phyloP scores from a whole-genome alignment of 2,113 vertebrate species.

The Barnardius zonarius region DNA sequence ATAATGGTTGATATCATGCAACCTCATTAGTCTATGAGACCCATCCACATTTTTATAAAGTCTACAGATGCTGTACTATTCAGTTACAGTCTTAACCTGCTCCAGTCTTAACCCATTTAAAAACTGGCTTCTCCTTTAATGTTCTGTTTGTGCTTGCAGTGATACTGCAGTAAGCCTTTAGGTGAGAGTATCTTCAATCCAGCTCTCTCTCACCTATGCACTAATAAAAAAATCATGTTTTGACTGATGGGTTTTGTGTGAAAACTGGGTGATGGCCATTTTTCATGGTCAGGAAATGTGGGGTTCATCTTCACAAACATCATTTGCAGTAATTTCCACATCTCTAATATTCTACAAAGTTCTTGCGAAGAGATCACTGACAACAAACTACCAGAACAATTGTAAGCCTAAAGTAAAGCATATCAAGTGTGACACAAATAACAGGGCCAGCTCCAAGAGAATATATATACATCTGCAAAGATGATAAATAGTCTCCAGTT shows the following conservation, averaged over 20 bases:
- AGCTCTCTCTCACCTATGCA: not conserved
- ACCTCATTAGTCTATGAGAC: not conserved
- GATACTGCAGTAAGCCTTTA: not conserved
- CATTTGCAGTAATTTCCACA: not conserved
- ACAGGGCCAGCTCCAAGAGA: not conserved
- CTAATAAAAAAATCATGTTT: not conserved
- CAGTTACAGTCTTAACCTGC: not conserved
- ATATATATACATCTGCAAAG: not conserved
- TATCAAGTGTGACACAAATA: not conserved
- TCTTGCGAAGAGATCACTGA: not conserved
- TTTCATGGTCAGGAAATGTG: not conserved
- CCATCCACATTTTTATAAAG: not conserved
- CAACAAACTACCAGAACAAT: not conserved
- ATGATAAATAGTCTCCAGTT: not conserved
- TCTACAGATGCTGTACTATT: not conserved
- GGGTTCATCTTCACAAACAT: not conserved
- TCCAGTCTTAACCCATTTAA: not conserved
- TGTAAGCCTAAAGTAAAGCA: not conserved
- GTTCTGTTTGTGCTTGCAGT: not conserved
- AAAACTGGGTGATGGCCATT: not conserved
- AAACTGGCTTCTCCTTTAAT: not conserved
- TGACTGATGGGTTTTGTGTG: not conserved
- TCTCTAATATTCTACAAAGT: not conserved
- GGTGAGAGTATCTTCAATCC: not conserved
- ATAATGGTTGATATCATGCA: not conserved